phyloP scores from a whole-genome alignment of 2,113 vertebrate species.

The Blennius ocellaris region DNA sequence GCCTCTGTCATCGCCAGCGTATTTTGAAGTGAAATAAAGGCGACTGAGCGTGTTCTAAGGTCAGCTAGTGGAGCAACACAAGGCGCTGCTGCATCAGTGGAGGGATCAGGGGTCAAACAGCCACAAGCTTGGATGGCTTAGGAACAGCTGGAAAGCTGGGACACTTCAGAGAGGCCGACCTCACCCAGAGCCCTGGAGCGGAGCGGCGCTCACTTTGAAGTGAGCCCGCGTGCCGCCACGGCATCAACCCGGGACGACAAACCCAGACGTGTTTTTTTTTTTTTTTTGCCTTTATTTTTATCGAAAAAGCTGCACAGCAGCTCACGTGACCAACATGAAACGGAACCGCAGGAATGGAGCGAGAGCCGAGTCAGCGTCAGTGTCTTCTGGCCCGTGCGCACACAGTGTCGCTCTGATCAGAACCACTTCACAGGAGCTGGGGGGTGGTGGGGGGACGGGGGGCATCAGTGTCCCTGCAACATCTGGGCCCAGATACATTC shows the following conservation, averaged over 20 bases:
- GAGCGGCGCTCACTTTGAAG: slow-evolving; percentile 57
- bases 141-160: slow-evolving; percentile 71
- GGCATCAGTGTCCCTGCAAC: slow-evolving; percentile 68
- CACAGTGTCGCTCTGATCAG: slow-evolving; percentile 67
- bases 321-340: slow-evolving; percentile 80
- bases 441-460: slow-evolving; percentile 54
- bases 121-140: slow-evolving; percentile 65
- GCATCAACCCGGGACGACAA: slow-evolving; percentile 31
- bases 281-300: slow-evolving; percentile 5
- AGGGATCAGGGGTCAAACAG: slow-evolving; percentile 71
- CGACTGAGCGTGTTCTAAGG: slow-evolving; percentile 54
- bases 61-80: slow-evolving; percentile 67
- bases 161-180: slow-evolving; percentile 57
- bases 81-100: slow-evolving; percentile 38
- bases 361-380: slow-evolving; percentile 80
- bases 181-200: slow-evolving; percentile 38
- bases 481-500: slow-evolving; percentile 82
- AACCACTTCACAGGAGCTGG: slow-evolving; percentile 82
- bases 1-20: too few species aligned
- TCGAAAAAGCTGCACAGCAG: slow-evolving; percentile 35
- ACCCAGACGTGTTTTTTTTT: slow-evolving; percentile 30
- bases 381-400: slow-evolving; percentile 63
- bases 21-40: not conserved
- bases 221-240: slow-evolving; percentile 37
- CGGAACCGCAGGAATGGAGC: slow-evolving; percentile 82